Base-by-base conservation (phyloP, 2,113 vertebrate genomes). In the Aleadryas rufinucha region DNA sequence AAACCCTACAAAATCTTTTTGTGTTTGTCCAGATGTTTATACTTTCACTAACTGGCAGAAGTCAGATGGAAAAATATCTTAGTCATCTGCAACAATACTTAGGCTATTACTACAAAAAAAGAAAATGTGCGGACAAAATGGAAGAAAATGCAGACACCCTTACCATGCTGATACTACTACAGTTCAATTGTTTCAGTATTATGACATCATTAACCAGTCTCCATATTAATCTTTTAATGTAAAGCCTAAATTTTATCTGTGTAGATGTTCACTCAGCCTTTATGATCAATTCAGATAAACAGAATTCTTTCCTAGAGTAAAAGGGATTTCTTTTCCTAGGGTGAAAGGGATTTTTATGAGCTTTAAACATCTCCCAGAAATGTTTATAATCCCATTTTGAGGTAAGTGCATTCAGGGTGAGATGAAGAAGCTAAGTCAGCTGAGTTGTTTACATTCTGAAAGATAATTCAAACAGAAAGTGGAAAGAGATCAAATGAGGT, bases 361-460 rank as follows among this genome's bases (percentile, higher is more conserved):
- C 76, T 92, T 91, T 81, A 88, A 90, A 52, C 66, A 74, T 64
- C 91, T 83, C 68, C 64, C 64, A 86, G 90, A 65, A 74, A 69
- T 57, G 92, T 92, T 96, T 90, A 60, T 74, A 88, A 84, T 69
- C 78, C 64, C 69, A 63, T 63, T 93, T 90, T 91, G 84, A 89
- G 50, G 57, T 45, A 85, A 90, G 37, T 77, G 63, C 54, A 54
- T 74, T 89, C 78, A 80, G 70, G 20, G 21, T 47, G 88, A 88
- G 83, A 92, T 69, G 68, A 96, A 64, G 53, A 82, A 94, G 65
- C 66, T 78, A 93, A 90, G 56, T 49, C 71, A 80, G 50, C 33
- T 61, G 35, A 90, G 68, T 49, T 41, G 85, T 90, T 96, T 95
- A 83, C 63, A 83, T 77, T 63, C 52, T 86, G 87, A 83, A 95